phyloP scores from a whole-genome alignment of 1,140 invertebrate species.

The Eubasilissa regina region DNA sequence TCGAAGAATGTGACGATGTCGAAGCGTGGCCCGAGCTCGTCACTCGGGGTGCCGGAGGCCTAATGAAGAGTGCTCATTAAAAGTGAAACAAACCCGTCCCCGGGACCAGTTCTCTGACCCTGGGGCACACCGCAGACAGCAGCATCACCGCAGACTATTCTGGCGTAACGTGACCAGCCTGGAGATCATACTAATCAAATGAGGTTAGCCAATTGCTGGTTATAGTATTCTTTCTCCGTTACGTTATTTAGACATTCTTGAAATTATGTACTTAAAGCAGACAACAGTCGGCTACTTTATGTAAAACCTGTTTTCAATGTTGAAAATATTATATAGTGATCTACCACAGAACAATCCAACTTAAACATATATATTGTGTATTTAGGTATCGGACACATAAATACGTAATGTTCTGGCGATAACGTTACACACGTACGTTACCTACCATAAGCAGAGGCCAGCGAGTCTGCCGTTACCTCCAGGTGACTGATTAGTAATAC shows the following conservation, averaged over 20 bases:
- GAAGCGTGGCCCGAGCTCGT: background rate
- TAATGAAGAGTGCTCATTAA: slow-evolving; percentile 44
- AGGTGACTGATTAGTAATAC: too few relatives aligned
- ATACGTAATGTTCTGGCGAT: too few relatives aligned
- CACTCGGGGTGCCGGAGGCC: slow-evolving; percentile 9
- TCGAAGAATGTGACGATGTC: background rate
- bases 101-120: slow-evolving; percentile 17
- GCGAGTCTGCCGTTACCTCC: too few relatives aligned
- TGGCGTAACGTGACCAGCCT: background rate
- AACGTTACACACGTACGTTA: too few relatives aligned
- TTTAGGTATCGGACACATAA: background rate
- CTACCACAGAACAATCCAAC: too few relatives aligned
- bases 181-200: slow-evolving; percentile 8
- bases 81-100: slow-evolving; percentile 38
- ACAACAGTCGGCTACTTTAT: too few relatives aligned
- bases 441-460: too few relatives aligned
- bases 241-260: background rate
- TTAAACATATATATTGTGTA: too few relatives aligned
- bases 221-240: background rate
- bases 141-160: background rate
- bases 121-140: background rate
- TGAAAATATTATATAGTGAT: too few relatives aligned
- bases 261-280: too few relatives aligned
- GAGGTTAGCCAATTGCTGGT: background rate
- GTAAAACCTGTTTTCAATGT: too few relatives aligned